Base-by-base conservation (phyloP, 2,888 invertebrate genomes). In the Vannuccia rotundouncinata region DNA sequence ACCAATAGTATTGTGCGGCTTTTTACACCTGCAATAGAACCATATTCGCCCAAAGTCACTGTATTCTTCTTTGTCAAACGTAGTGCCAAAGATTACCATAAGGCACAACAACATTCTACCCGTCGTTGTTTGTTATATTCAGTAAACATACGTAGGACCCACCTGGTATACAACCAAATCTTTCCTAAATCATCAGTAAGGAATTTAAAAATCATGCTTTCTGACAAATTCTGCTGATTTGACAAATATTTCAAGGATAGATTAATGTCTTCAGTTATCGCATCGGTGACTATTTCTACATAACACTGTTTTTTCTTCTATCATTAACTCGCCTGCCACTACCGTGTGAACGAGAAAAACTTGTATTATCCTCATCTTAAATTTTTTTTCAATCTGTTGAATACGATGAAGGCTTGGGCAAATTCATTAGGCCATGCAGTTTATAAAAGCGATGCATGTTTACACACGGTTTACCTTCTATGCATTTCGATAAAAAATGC, bases 1-100 rank as follows among this genome's bases (percentile, higher is more conserved):
- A 66, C 66, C 66, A 66, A 66, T 66, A 66, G 66, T 66, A 66
- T 66, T 66, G 66, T 66, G 45, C 17, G 45, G 17, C 45, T 45
- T 45, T 45, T 45, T 45, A 45, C 45, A 45, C 45, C 45, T 45
- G 17, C 5, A 45, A 45, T 45, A 45, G 45, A 45, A 45, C 45
- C 5, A 45, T 45, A 10, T 45, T 45, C 45, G 45, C 17, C 45
- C 45, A 45, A 45, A 45, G 17, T 45, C 45, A 45, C 45, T 45
- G 17, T 45, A 45, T 10, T 45, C 45, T 45, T 45, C 17, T 45
- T 45, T 45, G 45, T 17, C 45, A 45, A 45, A 45, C 17, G 45
- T 45, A 45, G 17, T 45, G 45, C 45, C 17, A 45, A 45, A 45
- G 45, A 45, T 45, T 45, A 5, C 45, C 5, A 45, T 45, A 45